phyloP scores from a whole-genome alignment of 1,140 invertebrate species.

The Euura saliciscinereae region DNA sequence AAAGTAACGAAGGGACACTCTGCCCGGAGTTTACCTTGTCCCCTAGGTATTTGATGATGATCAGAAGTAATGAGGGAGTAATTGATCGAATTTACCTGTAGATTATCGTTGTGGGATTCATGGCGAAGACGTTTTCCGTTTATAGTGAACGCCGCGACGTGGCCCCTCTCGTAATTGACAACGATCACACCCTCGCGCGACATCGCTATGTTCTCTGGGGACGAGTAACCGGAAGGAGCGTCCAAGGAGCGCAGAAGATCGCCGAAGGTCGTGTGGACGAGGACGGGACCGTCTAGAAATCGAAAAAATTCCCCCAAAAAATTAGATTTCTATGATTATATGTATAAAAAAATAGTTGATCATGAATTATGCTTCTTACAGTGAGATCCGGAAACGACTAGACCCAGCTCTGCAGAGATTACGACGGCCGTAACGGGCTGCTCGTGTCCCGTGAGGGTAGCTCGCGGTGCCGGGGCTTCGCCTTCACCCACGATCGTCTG shows the following conservation, averaged over 20 bases:
- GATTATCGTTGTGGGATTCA: constrained; percentile 92
- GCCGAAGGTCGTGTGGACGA: constrained; percentile 98
- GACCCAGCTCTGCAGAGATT: constrained; percentile 95
- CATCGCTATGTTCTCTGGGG: constrained; percentile 91
- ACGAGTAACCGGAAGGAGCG: constrained; percentile 76
- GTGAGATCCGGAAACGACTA: constrained; percentile 94
- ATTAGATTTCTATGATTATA: constrained; percentile 13
- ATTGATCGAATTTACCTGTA: constrained; percentile 74
- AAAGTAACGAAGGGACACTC: not conserved
- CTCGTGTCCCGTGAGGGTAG: constrained; percentile 96
- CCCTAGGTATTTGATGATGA: not conserved
- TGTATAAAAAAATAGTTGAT: constrained; percentile 12
- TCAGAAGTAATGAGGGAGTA: not conserved
- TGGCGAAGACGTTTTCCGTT: constrained; percentile 87
- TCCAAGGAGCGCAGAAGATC: constrained; percentile 93
- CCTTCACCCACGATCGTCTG: constrained; percentile 97
- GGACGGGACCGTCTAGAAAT: constrained; percentile 84
- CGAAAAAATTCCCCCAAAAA: constrained; percentile 9
- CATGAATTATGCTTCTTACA: constrained; percentile 65
- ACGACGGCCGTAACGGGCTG: constrained; percentile 93
- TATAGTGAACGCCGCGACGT: constrained; percentile 91
- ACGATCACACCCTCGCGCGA: constrained; percentile 96
- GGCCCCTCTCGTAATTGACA: constrained; percentile 89
- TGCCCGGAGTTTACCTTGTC: too few species aligned
- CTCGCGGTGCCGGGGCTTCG: constrained; percentile 91